Conservation (phyloP, 2,888 invertebrate species). For the Lasius fuliginosus region DNA sequence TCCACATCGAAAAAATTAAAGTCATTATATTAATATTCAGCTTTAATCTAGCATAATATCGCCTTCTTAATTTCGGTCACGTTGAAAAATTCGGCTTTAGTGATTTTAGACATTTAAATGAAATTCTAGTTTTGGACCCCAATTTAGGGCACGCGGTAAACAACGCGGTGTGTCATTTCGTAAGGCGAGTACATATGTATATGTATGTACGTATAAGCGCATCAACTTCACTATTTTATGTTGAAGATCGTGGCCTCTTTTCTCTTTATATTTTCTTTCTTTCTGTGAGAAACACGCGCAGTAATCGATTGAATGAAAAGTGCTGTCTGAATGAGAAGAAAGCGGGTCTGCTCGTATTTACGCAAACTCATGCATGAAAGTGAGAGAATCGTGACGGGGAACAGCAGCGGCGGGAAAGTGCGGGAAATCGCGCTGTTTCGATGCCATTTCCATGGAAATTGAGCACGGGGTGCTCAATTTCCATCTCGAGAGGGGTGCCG, state of each 20-base stretch:
- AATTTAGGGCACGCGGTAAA: slow-evolving; percentile 42
- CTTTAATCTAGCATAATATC: background rate
- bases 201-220: background rate
- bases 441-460: slow-evolving; percentile 74
- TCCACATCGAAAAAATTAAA: background rate
- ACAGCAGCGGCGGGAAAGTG: slow-evolving; percentile 10
- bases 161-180: slow-evolving; percentile 40
- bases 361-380: slow-evolving; percentile 44
- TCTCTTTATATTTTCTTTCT: slow-evolving; percentile 40
- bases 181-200: background rate
- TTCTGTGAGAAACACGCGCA: slow-evolving; percentile 59
- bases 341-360: slow-evolving; percentile 29
- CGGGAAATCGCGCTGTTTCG: slow-evolving; percentile 59
- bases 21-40: background rate
- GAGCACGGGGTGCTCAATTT: too few species aligned
- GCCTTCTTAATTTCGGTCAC: background rate
- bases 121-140: background rate
- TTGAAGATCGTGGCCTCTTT: background rate
- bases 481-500: slow-evolving; percentile 55
- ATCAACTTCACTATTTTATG: background rate
- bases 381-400: slow-evolving; percentile 30
- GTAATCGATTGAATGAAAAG: slow-evolving; percentile 73
- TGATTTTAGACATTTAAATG: background rate
- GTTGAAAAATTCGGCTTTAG: background rate
- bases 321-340: slow-evolving; percentile 45